Conservation (phyloP, 2,888 invertebrate species). For the Campoplex nolae region DNA sequence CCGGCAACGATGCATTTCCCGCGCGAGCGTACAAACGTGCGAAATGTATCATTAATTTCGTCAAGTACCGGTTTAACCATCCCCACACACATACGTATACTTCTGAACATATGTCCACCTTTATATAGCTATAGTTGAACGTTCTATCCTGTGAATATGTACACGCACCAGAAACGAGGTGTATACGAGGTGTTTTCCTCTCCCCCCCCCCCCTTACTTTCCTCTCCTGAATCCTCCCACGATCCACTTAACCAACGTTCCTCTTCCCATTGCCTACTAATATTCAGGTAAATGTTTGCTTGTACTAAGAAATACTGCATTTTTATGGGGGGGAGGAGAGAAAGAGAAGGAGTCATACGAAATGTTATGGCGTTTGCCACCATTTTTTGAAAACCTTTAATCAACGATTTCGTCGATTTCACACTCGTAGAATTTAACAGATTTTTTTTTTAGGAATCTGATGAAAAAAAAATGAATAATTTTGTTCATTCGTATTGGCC, state of each 20-base stretch:
- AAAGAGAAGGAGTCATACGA: neutral
- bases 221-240: slow-evolving; percentile 45
- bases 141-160: slow-evolving; percentile 36
- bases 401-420: neutral
- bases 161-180: slow-evolving; percentile 57
- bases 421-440: slow-evolving; percentile 3
- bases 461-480: neutral
- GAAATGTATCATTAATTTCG: slow-evolving; percentile 68
- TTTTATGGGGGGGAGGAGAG: neutral
- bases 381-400: slow-evolving; percentile 33
- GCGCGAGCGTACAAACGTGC: slow-evolving; percentile 45
- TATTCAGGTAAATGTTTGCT: neutral
- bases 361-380: slow-evolving; percentile 26
- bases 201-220: neutral
- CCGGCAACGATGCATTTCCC: slow-evolving; percentile 56
- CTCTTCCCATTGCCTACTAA: slow-evolving; percentile 40
- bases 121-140: slow-evolving; percentile 17
- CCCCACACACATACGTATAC: slow-evolving; percentile 18
- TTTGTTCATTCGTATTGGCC: too few species aligned
- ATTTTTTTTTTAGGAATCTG: neutral
- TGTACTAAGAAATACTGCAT: slow-evolving; percentile 5
- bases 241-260: slow-evolving; percentile 60
- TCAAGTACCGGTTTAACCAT: slow-evolving; percentile 52
- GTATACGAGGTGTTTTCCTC: slow-evolving; percentile 58
- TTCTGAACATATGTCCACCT: slow-evolving; percentile 5